Conservation (phyloP, 2,797 vertebrate genomes). For the Limnodromus scolopaceus region DNA sequence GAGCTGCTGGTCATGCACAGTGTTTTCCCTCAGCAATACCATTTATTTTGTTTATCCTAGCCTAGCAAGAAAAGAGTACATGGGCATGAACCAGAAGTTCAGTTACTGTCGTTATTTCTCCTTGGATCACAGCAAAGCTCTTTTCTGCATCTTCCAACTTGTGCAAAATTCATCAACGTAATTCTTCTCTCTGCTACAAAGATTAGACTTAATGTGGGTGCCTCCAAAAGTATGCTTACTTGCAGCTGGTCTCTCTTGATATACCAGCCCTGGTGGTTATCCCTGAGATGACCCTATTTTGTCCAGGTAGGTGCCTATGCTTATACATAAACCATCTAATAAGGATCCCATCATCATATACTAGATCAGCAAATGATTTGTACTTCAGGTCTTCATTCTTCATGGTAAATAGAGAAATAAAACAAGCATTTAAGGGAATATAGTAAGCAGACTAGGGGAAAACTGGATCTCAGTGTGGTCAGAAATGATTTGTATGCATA, state of each 20-base stretch:
- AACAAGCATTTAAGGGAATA: background rate
- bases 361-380: background rate
- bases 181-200: background rate
- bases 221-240: background rate
- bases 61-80: background rate
- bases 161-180: background rate
- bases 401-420: background rate
- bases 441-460: background rate
- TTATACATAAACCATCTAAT: background rate
- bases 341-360: background rate
- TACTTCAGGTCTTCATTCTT: background rate
- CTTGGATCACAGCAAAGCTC: background rate
- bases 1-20: background rate
- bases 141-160: background rate
- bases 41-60: background rate
- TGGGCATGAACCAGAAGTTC: background rate
- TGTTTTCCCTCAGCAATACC: background rate
- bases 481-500: constrained; percentile 11
- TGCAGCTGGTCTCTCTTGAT: background rate
- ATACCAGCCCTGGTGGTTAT: background rate
- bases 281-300: background rate
- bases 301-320: background rate
- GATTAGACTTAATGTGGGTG: background rate
- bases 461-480: background rate
- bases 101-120: background rate